Percentiles rank a stretch among this genome's conserved stretches.
These are phyloP conservation scores for Macquaria australasica DNA, from an alignment of 2,113 vertebrate species.

Conservation along the genomic window DNA sequence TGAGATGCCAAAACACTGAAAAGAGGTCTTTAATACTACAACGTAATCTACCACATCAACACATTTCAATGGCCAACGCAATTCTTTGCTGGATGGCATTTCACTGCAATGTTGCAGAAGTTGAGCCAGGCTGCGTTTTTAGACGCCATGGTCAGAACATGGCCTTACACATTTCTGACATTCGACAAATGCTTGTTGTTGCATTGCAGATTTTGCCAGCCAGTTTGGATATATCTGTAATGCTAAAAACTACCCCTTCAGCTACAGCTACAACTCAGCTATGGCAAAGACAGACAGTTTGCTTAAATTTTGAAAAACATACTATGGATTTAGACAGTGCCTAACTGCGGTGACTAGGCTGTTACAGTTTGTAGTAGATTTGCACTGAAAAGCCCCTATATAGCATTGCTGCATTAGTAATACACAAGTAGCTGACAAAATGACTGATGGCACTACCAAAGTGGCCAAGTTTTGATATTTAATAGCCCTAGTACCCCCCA, in stretches of 20 bases:
- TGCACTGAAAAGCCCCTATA: neutral
- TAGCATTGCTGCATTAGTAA: slow-evolving; percentile 16
- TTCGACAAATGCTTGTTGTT: neutral
- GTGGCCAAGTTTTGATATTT: slow-evolving; percentile 70
- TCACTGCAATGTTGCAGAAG: neutral
- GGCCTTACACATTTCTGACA: neutral
- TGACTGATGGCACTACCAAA: slow-evolving; percentile 57
- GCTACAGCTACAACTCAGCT: neutral
- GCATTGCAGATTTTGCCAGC: neutral
- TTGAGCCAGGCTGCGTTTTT: neutral
- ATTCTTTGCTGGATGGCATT: neutral
- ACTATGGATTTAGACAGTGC: neutral
- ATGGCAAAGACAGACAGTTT: neutral
- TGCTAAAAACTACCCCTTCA: neutral
- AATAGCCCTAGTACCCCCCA: slow-evolving; percentile 54
- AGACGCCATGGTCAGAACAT: neutral
- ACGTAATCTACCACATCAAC: neutral
- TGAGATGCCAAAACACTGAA: neutral
- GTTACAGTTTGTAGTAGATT: neutral
- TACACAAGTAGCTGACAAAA: slow-evolving; percentile 46
- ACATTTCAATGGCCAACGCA: neutral
- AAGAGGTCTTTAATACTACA: neutral
- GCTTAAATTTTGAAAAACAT: neutral
- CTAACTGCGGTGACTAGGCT: neutral
- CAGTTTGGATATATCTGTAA: neutral